Evolutionary conservation across 2,113 vertebrate genomes (phyloP).

Genomic region (Siphamia tubifer): DNA sequence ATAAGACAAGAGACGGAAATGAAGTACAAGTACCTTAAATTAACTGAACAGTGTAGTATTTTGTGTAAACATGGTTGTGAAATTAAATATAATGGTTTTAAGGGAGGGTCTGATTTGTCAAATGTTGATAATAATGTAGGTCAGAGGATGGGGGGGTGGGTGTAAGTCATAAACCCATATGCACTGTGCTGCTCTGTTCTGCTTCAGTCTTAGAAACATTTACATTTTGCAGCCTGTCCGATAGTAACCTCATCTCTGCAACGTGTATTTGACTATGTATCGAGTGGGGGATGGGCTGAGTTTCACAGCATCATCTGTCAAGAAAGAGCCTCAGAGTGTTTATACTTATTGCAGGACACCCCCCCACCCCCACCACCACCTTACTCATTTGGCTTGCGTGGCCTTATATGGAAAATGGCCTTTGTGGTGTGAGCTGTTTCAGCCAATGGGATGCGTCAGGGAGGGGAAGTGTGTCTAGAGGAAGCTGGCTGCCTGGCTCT

Average conservation of each 20-base stretch:
- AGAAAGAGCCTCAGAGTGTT: not conserved
- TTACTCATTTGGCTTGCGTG: constrained; percentile 44
- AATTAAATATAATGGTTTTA: not conserved
- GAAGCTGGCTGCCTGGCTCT: constrained; percentile 41
- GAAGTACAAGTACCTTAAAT: too few relatives aligned
- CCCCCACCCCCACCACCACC: constrained; percentile 13
- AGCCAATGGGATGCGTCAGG: constrained; percentile 68
- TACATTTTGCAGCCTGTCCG: constrained; percentile 36
- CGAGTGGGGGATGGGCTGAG: constrained; percentile 6
- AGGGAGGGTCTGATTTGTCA: not conserved
- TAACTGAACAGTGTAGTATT: too few relatives aligned
- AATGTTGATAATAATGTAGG: constrained; percentile 2
- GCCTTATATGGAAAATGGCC: constrained; percentile 75
- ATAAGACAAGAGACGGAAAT: too few relatives aligned
- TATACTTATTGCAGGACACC: not conserved
- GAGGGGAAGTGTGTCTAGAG: constrained; percentile 21
- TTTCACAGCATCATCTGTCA: constrained; percentile 34
- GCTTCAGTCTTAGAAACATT: not conserved
- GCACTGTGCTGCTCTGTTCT: constrained; percentile 44
- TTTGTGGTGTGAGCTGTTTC: constrained; percentile 84
- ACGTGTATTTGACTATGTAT: constrained; percentile 8
- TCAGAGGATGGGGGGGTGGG: not conserved
- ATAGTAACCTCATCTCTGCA: constrained; percentile 69
- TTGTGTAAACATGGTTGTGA: not conserved
- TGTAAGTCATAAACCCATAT: constrained; percentile 11